These are phyloP conservation scores for Bombus picipes DNA, from an alignment of 1,140 invertebrate species.

Conservation along the genomic window DNA sequence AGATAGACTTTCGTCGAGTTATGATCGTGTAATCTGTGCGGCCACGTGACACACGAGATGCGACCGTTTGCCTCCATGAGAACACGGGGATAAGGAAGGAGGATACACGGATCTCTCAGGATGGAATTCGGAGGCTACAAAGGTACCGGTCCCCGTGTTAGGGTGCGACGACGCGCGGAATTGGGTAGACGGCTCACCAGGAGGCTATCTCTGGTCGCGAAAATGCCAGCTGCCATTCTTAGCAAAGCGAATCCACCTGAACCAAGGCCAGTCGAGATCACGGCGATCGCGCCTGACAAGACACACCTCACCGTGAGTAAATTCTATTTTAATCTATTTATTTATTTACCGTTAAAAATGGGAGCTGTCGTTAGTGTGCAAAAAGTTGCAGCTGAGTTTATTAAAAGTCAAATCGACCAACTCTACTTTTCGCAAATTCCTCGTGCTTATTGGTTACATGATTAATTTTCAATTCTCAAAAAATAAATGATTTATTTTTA, in stretches of 20 bases:
- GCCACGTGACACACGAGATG: conserved; percentile 20
- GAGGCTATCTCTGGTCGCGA: conserved; percentile 82
- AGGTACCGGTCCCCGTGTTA: conserved; percentile 72
- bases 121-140: conserved; percentile 79
- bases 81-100: conserved; percentile 21
- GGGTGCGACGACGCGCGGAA: conserved; percentile 75
- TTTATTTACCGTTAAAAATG: too few relatives aligned
- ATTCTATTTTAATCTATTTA: too few relatives aligned
- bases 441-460: too few relatives aligned
- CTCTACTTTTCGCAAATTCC: not conserved
- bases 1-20: not conserved
- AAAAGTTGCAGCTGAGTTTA: not conserved
- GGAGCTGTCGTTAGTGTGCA: too few relatives aligned
- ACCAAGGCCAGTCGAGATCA: conserved; percentile 79
- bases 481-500: not conserved
- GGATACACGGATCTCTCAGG: conserved; percentile 43
- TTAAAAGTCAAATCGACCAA: not conserved
- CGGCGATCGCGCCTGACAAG: conserved; percentile 83
- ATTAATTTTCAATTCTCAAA: not conserved
- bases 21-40: conserved; percentile 6
- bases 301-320: conserved; percentile 82
- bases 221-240: conserved; percentile 81
- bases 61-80: conserved; percentile 47
- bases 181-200: conserved; percentile 81
- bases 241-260: conserved; percentile 74